Base-by-base conservation (phyloP, 2,888 invertebrate species). In the Orchesellides sinensis region DNA sequence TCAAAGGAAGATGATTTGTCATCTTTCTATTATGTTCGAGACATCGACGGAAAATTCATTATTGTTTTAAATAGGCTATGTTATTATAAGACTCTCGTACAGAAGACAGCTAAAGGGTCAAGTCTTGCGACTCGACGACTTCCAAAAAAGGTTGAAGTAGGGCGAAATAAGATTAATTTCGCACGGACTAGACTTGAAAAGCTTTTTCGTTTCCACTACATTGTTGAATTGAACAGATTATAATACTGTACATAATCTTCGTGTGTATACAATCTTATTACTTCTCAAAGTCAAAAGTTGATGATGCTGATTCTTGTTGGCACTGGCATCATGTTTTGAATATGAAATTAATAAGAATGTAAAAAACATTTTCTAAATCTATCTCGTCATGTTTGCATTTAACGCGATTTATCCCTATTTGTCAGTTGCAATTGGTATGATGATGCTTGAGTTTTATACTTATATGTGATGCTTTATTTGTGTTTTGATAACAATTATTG, bases 111-210 rank as follows among this genome's bases (percentile, higher is more conserved):
- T 40, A 74, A 54, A 52, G 63, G 68, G 73, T 74, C 81, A 81
- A 74, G 74, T 68, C 81, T 74, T 54, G 65, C 73, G 32, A 29
- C 73, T 72, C 56, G 61, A 70, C 19, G 17, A 56, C 70, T 70
- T 69, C 85, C 85, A 81, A 77, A 85, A 85, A 85, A 63, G 85
- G 83, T 73, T 78, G 79, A 85, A 85, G 85, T 85, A 85, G 85
- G 85, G 83, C 85, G 81, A 78, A 85, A 70, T 66, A 80, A 83
- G 85, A 85, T 85, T 85, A 83, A 85, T 85, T 85, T 83, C 85
- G 81, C 85, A 85, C 77, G 83, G 49, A 40, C 19, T 8, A 63
- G n/a, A 56, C 3, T 17, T 56, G 8, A 56, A 56, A 23, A 56
- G 56, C 19, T 23, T 27, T 56, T 56, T 3, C 25, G 25, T 3